Evolutionary conservation across 2,888 invertebrate species (phyloP).

Genomic region (Protodeltote pygarga): DNA sequence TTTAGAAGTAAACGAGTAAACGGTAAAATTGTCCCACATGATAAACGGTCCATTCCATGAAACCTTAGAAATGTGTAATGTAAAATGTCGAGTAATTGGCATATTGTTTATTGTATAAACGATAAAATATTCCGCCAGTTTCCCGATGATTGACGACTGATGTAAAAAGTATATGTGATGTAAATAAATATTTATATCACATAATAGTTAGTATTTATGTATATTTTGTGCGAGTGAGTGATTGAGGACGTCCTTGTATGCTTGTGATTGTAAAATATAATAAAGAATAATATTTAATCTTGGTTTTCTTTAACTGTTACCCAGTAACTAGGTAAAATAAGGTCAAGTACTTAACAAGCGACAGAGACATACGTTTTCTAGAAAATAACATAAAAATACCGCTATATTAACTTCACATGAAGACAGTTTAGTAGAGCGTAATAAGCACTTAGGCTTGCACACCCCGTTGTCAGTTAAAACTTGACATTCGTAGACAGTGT

Average conservation of each 20-base stretch:
- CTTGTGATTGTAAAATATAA: conserved; percentile 82
- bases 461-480: conserved; percentile 66
- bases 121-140: conserved; percentile 73
- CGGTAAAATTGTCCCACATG: conserved; percentile 55
- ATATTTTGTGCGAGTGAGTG: conserved; percentile 80
- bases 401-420: conserved; percentile 62
- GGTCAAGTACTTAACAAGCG: conserved; percentile 6
- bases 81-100: conserved; percentile 64
- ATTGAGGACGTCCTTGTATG: conserved; percentile 86
- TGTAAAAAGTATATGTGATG: conserved; percentile 84
- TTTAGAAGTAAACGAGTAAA: conserved; percentile 78
- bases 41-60: conserved; percentile 45
- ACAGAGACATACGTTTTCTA: conserved; percentile 33
- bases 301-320: conserved; percentile 31
- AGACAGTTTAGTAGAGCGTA: conserved; percentile 69
- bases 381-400: conserved; percentile 58
- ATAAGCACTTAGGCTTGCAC: conserved; percentile 54
- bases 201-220: conserved; percentile 79
- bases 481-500: conserved; percentile 68
- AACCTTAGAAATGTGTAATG: conserved; percentile 42
- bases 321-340: conserved; percentile 9
- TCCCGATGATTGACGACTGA: conserved; percentile 82
- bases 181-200: conserved; percentile 79
- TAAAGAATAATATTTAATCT: conserved; percentile 56
- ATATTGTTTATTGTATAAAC: conserved; percentile 66